Percentiles rank a stretch among this genome's conserved stretches.
These are phyloP conservation scores for Clivina fossor DNA, from an alignment of 2,888 invertebrate genomes.

Conservation along the genomic window DNA sequence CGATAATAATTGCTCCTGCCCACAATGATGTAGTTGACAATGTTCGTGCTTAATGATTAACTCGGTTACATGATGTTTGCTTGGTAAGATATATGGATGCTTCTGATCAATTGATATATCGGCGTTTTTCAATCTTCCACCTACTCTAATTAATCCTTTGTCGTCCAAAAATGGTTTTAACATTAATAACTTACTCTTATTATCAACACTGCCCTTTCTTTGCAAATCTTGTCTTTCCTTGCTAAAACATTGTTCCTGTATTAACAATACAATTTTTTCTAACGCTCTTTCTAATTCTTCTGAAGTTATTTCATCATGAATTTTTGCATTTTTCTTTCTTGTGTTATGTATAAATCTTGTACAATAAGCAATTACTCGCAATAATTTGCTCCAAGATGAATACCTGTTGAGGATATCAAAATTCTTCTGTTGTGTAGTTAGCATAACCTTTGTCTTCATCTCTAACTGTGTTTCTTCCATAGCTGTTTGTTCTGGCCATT, in stretches of 20 bases:
- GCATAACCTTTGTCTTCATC: background rate
- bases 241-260: too few relatives aligned
- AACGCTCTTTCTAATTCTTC: too few relatives aligned
- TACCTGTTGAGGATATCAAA: background rate
- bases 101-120: background rate
- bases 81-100: constrained; percentile 22
- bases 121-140: constrained; percentile 16
- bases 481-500: constrained; percentile 14
- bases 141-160: constrained; percentile 12
- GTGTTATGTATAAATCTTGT: constrained; percentile 4
- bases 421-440: background rate
- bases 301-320: too few relatives aligned
- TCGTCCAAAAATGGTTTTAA: constrained; percentile 18
- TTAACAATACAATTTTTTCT: too few relatives aligned
- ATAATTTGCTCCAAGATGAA: background rate
- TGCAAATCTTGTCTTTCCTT: too few relatives aligned
- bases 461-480: constrained; percentile 1
- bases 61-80: constrained; percentile 14
- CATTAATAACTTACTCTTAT: constrained; percentile 7
- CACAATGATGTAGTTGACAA: background rate
- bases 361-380: constrained; percentile 5
- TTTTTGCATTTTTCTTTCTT: background rate
- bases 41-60: constrained; percentile 19
- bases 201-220: too few relatives aligned
- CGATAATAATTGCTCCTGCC: constrained; percentile 36